Evolutionary conservation across 1,140 invertebrate species (phyloP), one percentile per base, ranked within the genome.

Genomic region (Myzus persicae): DNA sequence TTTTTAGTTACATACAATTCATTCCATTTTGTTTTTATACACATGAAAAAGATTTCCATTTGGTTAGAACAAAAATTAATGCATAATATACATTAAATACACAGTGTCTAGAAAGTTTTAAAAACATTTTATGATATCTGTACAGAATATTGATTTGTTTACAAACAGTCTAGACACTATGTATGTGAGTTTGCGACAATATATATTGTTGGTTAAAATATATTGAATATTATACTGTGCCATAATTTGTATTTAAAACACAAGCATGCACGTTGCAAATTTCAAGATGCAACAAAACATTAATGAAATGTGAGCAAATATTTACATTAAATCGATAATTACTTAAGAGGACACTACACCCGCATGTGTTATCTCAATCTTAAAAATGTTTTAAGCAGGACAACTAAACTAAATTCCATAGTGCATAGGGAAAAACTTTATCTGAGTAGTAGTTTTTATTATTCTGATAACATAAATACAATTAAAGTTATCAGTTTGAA

Each of bases 1-100:
- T 42, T 38, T 82, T 92, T 92, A 84, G 46, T 92, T 92, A 38
- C 18, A 40, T n/a, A 92, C 90, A 92, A 81, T 90, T 59, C 88
- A 90, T 90, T 90, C 88, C 51, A 90, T 67, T 89, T 89, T 38
- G 2, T 38, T 54, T 89, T 54, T 26, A 90, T 67, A 67, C 40
- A 59, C 40, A 90, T 59, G 22, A 59, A 90, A 59, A 59, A 24
- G 40, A 90, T 42, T 67, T 26, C 24, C 20, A 31, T 90, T 67
- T 20, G 36, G 54, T 90, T 90, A 90, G 38, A 90, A 89, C 26
- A 89, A 89, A 67, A 67, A 67, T 42, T 42, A 67, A 90, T 40
- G 59, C 36, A 76, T n/a, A 76, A 20, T 76, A 42, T 42, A 67
- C 24, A 90, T 59, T 54, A 76, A 40, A 40, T 59, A 51, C 42